Evolutionary conservation across 2,797 vertebrate species (phyloP), one percentile per base, ranked within the genome.

Genomic region (Choloepus didactylus): DNA sequence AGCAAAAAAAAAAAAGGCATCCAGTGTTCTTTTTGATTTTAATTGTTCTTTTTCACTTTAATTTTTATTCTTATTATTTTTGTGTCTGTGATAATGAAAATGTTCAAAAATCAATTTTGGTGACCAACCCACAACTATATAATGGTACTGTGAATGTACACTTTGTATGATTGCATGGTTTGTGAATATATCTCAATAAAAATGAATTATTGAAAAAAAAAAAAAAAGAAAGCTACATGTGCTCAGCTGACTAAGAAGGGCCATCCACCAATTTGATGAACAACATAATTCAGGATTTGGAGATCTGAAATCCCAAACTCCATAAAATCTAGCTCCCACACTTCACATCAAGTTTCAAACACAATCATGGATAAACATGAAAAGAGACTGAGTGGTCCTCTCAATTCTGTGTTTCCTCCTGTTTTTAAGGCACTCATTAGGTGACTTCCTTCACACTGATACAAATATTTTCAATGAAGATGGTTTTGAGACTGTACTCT

Each of bases 301-400:
- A 38, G 67, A 64, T 8, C 59, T 69, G 64, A 85, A 85, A 87
- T 44, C 25, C 29, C 38, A 23, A 51, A 54, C 12, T 27, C 14
- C 14, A 59, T 23, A 38, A 31, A 62, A 27, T 44, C 41, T 49
- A 41, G 14, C 2, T 67, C 54, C 59, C 2, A 56, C 60, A 73
- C 10, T 4, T 27, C 23, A 67, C 0, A 0, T 14, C 54, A 75
- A 15, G 9, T 88, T 89, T 72, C 73, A 91, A 54, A 76, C 4
- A 27, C 19, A 76, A 3, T 29, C 19, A n/a, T 67, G 1, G 0
- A 31, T 4, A 10, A 19, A 7, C n/a, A 46, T 6, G 8, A n/a
- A n/a, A 91, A 19, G 16, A 35, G 19, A 73, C 5, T 14, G 2
- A 14, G n/a, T 0, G 1, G 0, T 31, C 7, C 29, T 41, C n/a